Percentiles rank a stretch among this genome's conserved stretches.
phyloP scores from a whole-genome alignment of 1,140 invertebrate genomes.

The Leptestheria dahalacensis region DNA sequence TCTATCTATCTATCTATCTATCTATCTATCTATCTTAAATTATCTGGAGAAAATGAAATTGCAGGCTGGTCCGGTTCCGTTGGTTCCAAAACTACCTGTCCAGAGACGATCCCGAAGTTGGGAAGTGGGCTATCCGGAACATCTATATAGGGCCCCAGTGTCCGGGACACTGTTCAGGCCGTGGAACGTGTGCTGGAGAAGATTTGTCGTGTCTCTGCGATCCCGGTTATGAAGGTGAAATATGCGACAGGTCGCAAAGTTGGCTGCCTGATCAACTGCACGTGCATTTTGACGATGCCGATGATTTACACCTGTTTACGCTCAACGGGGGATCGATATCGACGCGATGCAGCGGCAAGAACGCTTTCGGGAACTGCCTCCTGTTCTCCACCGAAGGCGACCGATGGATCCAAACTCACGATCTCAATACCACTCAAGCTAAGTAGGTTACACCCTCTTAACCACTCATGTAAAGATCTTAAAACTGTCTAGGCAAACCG shows the following conservation, averaged over 20 bases:
- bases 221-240: constrained; percentile 25
- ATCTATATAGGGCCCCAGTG: constrained; percentile 34
- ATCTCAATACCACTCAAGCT: constrained; percentile 29
- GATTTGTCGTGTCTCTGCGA: constrained; percentile 31
- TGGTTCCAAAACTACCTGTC: constrained; percentile 32
- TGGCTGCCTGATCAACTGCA: constrained; percentile 21
- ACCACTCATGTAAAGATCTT: background rate
- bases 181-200: constrained; percentile 29
- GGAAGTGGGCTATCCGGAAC: constrained; percentile 32
- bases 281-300: constrained; percentile 26
- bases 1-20: no score
- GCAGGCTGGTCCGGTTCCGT: constrained; percentile 28
- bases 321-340: background rate
- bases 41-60: no score
- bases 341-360: background rate
- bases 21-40: no score
- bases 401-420: constrained; percentile 26
- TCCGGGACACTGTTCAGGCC: constrained; percentile 30
- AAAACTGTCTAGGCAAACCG: background rate
- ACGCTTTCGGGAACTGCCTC: constrained; percentile 20
- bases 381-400: constrained; percentile 27
- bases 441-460: constrained; percentile 27
- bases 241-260: constrained; percentile 21
- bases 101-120: constrained; percentile 25
- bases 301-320: background rate